Base-by-base conservation (phyloP, 2,888 invertebrate species). In the Calameuta filiformis region DNA sequence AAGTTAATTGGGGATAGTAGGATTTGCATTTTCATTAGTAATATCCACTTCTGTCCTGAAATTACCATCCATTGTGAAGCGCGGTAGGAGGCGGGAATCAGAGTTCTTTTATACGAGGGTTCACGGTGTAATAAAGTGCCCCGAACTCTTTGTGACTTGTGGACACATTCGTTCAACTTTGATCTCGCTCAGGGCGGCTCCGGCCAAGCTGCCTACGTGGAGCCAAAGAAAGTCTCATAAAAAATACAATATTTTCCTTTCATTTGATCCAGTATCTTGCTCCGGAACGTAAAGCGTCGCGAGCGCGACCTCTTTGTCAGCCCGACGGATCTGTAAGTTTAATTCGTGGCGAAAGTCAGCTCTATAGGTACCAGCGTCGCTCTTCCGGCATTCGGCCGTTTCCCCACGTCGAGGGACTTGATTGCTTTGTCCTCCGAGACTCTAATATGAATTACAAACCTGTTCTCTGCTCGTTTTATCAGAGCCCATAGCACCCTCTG, bases 371-470 rank as follows among this genome's bases (percentile, higher is more conserved):
- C 40, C 40, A 15, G 40, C 40, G 40, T 40, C 40, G 15, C 15
- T 40, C 40, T 40, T 40, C 15, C 40, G 40, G 15, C 6, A 15
- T 40, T 40, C 40, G 40, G n/a, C 35, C 56, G 33, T 73, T 75
- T 73, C 74, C 77, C 73, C 76, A 74, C 69, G 78, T 75, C 79
- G 73, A 69, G 80, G 78, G 73, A 81, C 81, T 81, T 86, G 85
- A 86, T 84, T 84, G 86, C 86, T 84, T 84, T 81, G 81, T 83
- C 84, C 84, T 83, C 81, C 75, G 82, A 79, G 81, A 79, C 78
- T 82, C 81, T 85, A 83, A 86, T 86, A 86, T 84, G 85, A 85
- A 86, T 86, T 86, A 86, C 81, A 80, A 81, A 79, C 80, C 78
- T 71, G 78, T 15, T 40, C 40, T 15, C 77, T 69, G 34, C 35